These are phyloP conservation scores for Drosophila kokeensis DNA, from an alignment of 2,888 invertebrate genomes.

Conservation along the genomic window DNA sequence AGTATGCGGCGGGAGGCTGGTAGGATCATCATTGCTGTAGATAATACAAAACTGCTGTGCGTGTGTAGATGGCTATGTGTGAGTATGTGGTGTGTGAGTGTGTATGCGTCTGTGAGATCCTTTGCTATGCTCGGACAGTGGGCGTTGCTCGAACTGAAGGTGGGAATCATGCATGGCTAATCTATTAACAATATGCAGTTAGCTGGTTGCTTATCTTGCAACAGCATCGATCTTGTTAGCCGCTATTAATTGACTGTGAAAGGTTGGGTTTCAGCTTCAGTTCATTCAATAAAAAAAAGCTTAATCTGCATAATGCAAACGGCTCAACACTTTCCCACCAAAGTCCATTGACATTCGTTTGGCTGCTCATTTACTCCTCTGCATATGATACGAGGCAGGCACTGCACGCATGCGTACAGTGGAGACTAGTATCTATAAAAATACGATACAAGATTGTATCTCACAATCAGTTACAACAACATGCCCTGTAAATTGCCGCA, in stretches of 20 bases:
- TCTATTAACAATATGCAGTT: constrained; percentile 74
- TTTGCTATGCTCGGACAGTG: constrained; percentile 26
- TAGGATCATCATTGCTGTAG: constrained; percentile 57
- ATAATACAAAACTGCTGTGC: constrained; percentile 27
- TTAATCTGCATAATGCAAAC: constrained; percentile 66
- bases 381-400: constrained; percentile 14
- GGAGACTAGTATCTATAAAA: constrained; percentile 49
- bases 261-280: constrained; percentile 45
- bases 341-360: constrained; percentile 72
- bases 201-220: constrained; percentile 52
- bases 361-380: constrained; percentile 40
- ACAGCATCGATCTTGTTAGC: constrained; percentile 75
- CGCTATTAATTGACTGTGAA: constrained; percentile 77
- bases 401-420: constrained; percentile 27
- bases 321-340: constrained; percentile 78
- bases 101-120: constrained; percentile 29
- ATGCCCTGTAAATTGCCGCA: constrained; percentile 70
- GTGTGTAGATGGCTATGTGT: neutral
- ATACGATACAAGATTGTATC: constrained; percentile 63
- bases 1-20: constrained; percentile 17
- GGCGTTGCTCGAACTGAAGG: constrained; percentile 45
- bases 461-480: constrained; percentile 65
- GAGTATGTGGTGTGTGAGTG: neutral
- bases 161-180: constrained; percentile 44
- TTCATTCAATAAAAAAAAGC: constrained; percentile 72